Evolutionary conservation across 2,888 invertebrate genomes (phyloP).

Genomic region (Zygothrica quintamaculata): DNA sequence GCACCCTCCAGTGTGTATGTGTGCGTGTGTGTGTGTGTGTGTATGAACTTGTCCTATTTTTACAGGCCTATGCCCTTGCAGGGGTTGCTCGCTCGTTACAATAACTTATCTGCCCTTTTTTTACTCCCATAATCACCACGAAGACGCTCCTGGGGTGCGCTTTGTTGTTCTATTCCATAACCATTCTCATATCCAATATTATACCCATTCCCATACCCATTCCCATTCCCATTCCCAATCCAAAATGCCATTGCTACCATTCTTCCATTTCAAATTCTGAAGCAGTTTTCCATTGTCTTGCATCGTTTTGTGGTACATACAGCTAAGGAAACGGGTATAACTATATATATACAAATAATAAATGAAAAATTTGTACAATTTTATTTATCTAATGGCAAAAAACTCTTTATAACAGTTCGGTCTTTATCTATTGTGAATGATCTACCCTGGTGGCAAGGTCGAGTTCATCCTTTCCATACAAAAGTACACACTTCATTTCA

Average conservation of each 20-base stretch:
- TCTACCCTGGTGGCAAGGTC: slow-evolving; percentile 40
- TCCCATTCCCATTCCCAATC: slow-evolving; percentile 4
- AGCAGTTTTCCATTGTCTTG: slow-evolving; percentile 70
- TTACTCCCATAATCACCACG: slow-evolving; percentile 64
- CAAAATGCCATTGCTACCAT: too few species aligned
- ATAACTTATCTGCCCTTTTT: slow-evolving; percentile 80
- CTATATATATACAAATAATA: slow-evolving; percentile 62
- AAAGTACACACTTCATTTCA: slow-evolving; percentile 68
- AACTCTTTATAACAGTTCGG: slow-evolving; percentile 44
- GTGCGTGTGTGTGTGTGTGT: slow-evolving; percentile 36
- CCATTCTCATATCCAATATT: slow-evolving; percentile 21
- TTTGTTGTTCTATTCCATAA: slow-evolving; percentile 40
- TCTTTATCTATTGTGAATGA: slow-evolving; percentile 32
- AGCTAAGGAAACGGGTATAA: slow-evolving; percentile 3
- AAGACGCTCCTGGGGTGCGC: slow-evolving; percentile 81
- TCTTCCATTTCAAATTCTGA: slow-evolving; percentile 49
- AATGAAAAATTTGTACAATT: slow-evolving; percentile 67
- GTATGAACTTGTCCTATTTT: slow-evolving; percentile 78
- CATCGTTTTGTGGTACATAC: slow-evolving; percentile 74
- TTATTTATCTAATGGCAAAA: slow-evolving; percentile 48
- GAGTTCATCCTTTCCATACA: slow-evolving; percentile 34
- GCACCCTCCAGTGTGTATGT: slow-evolving; percentile 59
- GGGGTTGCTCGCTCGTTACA: slow-evolving; percentile 73
- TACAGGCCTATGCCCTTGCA: slow-evolving; percentile 64
- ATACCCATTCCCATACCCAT: slow-evolving; percentile 14